Conservation (phyloP, 2,888 invertebrate species). For the Sthenelais limicola region DNA sequence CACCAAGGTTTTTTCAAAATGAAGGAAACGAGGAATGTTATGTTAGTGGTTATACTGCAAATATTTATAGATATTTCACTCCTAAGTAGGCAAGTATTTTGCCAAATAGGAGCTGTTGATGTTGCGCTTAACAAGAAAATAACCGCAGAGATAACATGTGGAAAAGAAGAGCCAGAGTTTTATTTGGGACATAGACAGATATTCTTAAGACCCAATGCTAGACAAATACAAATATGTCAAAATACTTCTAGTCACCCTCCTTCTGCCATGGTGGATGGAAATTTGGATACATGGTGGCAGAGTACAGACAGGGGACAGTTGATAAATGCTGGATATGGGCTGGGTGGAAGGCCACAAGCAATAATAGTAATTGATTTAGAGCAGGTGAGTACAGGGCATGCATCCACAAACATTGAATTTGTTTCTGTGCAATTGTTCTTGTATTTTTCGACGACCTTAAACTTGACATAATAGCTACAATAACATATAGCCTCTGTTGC, state of each 20-base stretch:
- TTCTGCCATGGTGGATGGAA: conserved; percentile 57
- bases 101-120: conserved; percentile 54
- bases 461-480: too few relatives aligned
- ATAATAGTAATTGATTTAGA: conserved; percentile 53
- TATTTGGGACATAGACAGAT: conserved; percentile 49
- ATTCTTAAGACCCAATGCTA: conserved; percentile 3
- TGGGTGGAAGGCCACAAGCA: conserved; percentile 44
- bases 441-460: too few relatives aligned
- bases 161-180: conserved; percentile 50
- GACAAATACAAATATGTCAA: conserved; percentile 5
- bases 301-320: conserved; percentile 54
- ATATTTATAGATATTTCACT: too few relatives aligned
- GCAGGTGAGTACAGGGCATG: conserved; percentile 46
- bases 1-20: too few relatives aligned
- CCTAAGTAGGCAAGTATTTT: too few relatives aligned
- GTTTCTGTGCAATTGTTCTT: neutral
- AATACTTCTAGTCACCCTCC: conserved; percentile 45
- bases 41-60: too few relatives aligned
- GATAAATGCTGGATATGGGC: conserved; percentile 43
- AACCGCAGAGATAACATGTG: conserved; percentile 56
- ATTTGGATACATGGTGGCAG: conserved; percentile 57
- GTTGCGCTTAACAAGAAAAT: conserved; percentile 56
- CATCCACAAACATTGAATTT: neutral
- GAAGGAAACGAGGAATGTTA: too few relatives aligned
- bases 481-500: too few relatives aligned